phyloP scores from a whole-genome alignment of 2,797 vertebrate species.

The Perodicticus potto region DNA sequence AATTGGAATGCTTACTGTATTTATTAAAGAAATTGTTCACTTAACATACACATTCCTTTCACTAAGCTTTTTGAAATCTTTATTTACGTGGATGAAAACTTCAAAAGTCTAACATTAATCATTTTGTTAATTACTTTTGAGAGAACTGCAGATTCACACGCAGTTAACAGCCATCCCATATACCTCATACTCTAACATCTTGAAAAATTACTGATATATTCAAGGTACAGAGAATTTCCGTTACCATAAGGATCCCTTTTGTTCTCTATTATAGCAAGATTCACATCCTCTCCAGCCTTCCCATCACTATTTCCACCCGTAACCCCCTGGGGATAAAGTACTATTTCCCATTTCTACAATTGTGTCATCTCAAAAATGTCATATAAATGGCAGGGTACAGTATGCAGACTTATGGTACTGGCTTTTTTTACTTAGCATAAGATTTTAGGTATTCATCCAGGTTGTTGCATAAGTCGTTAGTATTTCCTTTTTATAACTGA shows the following conservation, averaged over 20 bases:
- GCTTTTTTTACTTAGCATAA: not conserved
- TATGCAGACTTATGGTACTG: not conserved
- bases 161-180: not conserved
- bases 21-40: not conserved
- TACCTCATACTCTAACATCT: not conserved
- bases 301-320: rapidly evolving
- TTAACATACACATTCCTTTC: not conserved
- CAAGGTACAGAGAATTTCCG: not conserved
- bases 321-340: not conserved
- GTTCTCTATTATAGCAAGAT: not conserved
- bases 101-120: not conserved
- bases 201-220: not conserved
- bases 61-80: not conserved
- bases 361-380: not conserved
- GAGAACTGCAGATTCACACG: not conserved
- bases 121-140: not conserved
- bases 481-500: not conserved
- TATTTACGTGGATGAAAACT: not conserved
- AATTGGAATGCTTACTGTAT: not conserved
- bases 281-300: not conserved
- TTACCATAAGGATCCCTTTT: not conserved
- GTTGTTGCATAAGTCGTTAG: not conserved
- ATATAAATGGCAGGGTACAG: not conserved
- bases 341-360: not conserved
- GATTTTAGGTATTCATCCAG: not conserved